These are phyloP conservation scores for Cyclura pinguis DNA, from an alignment of 2,797 vertebrate genomes.

Conservation along the genomic window DNA sequence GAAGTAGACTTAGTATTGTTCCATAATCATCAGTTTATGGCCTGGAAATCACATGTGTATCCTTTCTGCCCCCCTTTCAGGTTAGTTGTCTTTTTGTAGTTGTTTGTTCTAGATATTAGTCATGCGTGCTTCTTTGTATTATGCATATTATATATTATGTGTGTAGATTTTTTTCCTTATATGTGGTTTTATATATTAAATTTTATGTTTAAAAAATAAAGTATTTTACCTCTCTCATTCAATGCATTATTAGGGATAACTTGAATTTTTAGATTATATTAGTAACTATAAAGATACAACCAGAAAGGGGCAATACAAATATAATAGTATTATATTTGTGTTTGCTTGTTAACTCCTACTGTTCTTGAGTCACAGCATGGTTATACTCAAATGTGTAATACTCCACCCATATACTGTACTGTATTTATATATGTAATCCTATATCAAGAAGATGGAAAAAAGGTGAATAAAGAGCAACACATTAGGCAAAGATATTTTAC, in stretches of 20 bases:
- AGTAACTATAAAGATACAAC: neutral
- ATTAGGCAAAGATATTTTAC: neutral
- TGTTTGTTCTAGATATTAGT: too few relatives aligned
- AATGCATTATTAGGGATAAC: neutral
- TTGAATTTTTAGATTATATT: neutral
- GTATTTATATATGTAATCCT: neutral
- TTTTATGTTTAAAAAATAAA: too few relatives aligned
- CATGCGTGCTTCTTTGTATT: too few relatives aligned
- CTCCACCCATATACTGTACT: neutral
- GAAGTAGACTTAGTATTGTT: too few relatives aligned
- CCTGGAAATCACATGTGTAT: too few relatives aligned
- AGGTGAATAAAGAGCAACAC: neutral
- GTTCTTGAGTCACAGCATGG: neutral
- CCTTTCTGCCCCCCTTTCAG: too few relatives aligned
- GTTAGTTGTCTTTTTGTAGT: too few relatives aligned
- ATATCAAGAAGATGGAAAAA: conserved; percentile 1
- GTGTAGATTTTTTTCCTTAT: too few relatives aligned
- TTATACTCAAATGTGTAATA: neutral
- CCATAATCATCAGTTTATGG: too few relatives aligned
- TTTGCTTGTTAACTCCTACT: neutral
- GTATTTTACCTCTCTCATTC: neutral
- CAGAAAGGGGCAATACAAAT: neutral
- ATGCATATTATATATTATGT: too few relatives aligned
- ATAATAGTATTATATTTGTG: neutral
- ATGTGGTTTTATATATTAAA: too few relatives aligned